A percentile compares a stretch with the other conserved stretches of the same genome.
Evolutionary conservation across 1,140 invertebrate species (phyloP).

Genomic region (Metaphire vulgaris): DNA sequence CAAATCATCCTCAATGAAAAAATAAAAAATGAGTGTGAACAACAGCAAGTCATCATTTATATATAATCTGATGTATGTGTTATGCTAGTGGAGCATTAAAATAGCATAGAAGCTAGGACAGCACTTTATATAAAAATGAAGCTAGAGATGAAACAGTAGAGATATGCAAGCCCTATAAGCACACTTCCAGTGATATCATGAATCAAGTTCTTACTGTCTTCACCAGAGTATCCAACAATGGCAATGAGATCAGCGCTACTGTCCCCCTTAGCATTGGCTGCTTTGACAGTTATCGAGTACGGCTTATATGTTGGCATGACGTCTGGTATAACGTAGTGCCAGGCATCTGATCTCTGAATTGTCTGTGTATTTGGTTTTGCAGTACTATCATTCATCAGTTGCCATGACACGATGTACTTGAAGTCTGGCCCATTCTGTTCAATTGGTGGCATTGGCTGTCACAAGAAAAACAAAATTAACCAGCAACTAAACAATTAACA

Average conservation of each 20-base stretch:
- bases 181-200: too few species aligned
- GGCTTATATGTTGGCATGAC: slow-evolving; percentile 77
- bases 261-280: slow-evolving; percentile 82
- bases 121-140: too few species aligned
- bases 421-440: slow-evolving; percentile 93
- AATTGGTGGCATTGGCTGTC: slow-evolving; percentile 82
- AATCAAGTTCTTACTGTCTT: slow-evolving; percentile 68
- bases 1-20: too few species aligned
- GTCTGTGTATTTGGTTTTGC: slow-evolving; percentile 26
- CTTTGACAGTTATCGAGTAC: slow-evolving; percentile 84
- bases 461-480: too few species aligned
- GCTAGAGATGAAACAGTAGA: too few species aligned
- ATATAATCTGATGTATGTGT: too few species aligned
- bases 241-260: slow-evolving; percentile 68
- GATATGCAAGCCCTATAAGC: too few species aligned
- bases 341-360: slow-evolving; percentile 16
- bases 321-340: slow-evolving; percentile 62
- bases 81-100: too few species aligned
- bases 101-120: too few species aligned
- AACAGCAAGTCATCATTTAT: too few species aligned
- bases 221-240: slow-evolving; percentile 85
- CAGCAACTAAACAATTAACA: too few species aligned
- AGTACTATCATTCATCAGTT: slow-evolving; percentile 58
- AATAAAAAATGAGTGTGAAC: too few species aligned
- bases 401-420: slow-evolving; percentile 80